Evolutionary conservation across 2,888 invertebrate species (phyloP), one percentile per base, ranked within the genome.

Genomic region (Nematopogon swammerdamellus): DNA sequence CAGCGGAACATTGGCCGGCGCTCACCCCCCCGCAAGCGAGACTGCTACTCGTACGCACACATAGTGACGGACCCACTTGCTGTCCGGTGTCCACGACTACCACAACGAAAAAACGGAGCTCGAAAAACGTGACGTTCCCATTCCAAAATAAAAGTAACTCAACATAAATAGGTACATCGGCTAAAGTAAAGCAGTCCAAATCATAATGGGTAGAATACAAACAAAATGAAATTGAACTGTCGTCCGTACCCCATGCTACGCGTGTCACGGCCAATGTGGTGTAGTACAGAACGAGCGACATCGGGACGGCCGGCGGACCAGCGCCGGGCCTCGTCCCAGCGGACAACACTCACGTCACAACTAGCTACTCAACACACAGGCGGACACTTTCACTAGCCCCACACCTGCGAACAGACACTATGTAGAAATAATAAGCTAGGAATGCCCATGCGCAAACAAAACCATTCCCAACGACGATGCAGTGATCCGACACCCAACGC

Each of bases 361-460:
- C 59, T 56, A 57, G 57, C 68, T 36, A 14, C 36, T 64, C 67
- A 72, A 72, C 67, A 67, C 64, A 73, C 36, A 71, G 68, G 67
- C 66, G 63, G 67, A 50, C 72, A 73, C 46, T 70, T 36, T 3
- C 36, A 8, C 20, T 45, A 44, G 49, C 70, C 65, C 68, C 64
- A 70, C 68, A 62, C 64, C 67, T 69, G 72, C 69, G 70, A 62
- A 68, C 66, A 74, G 45, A 52, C 72, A 71, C 76, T 72, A 68
- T 67, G 73, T 71, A 75, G 71, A 36, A 36, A 36, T 36, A 75
- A 48, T 64, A 73, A 75, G 71, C 71, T 72, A 72, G 72, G 68
- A 66, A 68, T 69, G 68, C 67, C 46, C 79, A 79, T 79, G 79
- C 79, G 75, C 76, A 76, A 77, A 75, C 68, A 67, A 77, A 68